A percentile compares a stretch with the other conserved stretches of the same genome.
Conservation (phyloP, 2,113 vertebrate genomes). For the Zosterops hypoxanthus region DNA sequence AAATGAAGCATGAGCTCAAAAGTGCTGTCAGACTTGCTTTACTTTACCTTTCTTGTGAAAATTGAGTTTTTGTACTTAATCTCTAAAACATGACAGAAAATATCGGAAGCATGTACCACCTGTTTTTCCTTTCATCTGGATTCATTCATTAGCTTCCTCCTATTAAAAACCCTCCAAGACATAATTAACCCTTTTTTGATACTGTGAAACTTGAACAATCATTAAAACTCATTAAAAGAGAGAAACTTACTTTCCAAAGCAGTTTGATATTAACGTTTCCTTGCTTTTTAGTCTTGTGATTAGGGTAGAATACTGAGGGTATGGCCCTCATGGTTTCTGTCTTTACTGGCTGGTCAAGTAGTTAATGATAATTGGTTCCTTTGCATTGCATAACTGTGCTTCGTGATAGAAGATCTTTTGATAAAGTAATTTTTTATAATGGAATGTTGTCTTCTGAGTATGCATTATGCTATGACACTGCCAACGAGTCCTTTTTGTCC, state of each 20-base stretch:
- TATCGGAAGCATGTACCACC: constrained; percentile 28
- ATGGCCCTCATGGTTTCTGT: not conserved
- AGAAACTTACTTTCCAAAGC: constrained; percentile 29
- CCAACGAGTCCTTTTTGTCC: not conserved
- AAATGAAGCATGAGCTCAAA: not conserved
- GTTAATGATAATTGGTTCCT: constrained; percentile 49
- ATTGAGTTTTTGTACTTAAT: constrained; percentile 43
- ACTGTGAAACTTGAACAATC: constrained; percentile 4
- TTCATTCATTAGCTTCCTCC: not conserved
- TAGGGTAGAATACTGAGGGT: not conserved
- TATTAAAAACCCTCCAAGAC: constrained; percentile 36
- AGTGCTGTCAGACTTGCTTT: not conserved
- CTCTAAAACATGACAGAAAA: constrained; percentile 15
- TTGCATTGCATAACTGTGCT: not conserved
- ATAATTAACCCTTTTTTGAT: constrained; percentile 44
- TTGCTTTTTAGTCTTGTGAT: not conserved
- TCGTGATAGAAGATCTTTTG: not conserved
- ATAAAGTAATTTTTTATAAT: constrained; percentile 6
- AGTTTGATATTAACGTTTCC: not conserved
- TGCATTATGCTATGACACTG: not conserved
- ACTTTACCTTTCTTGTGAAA: constrained; percentile 25
- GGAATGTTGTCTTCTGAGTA: not conserved
- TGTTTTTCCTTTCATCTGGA: constrained; percentile 39
- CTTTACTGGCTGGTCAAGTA: constrained; percentile 3
- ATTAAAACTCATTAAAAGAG: constrained; percentile 36